Evolutionary conservation across 1,140 invertebrate species (phyloP).

Genomic region (Drosophila kanapiae): DNA sequence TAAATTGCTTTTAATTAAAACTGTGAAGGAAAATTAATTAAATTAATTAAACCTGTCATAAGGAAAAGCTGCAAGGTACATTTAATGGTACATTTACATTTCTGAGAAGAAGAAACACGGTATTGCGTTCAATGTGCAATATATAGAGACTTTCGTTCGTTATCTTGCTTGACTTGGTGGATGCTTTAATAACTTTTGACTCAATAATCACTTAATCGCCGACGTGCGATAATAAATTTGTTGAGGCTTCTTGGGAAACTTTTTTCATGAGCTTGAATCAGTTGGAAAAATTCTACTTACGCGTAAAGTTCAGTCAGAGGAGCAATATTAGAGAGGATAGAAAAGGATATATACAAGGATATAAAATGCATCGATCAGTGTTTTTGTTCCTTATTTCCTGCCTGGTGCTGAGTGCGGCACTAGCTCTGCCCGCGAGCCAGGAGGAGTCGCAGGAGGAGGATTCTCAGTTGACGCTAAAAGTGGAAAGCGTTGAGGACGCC

Average conservation of each 20-base stretch:
- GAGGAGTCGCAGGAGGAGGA: background rate
- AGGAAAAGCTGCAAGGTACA: too few species aligned
- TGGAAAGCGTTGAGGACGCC: background rate
- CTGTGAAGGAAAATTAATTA: too few species aligned
- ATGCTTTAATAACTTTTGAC: slow-evolving; percentile 32
- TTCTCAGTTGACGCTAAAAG: background rate
- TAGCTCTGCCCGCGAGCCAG: background rate
- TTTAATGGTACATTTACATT: too few species aligned
- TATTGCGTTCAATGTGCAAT: slow-evolving; percentile 5
- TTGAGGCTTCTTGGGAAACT: slow-evolving; percentile 17
- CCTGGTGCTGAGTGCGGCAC: slow-evolving; percentile 12
- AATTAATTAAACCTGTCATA: too few species aligned
- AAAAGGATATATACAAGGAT: background rate
- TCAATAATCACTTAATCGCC: slow-evolving; percentile 29
- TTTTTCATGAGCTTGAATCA: background rate
- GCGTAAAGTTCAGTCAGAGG: background rate
- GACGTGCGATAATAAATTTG: slow-evolving; percentile 15
- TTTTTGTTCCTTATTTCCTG: slow-evolving; percentile 11
- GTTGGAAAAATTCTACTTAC: slow-evolving; percentile 4
- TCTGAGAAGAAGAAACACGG: too few species aligned
- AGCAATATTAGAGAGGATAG: background rate
- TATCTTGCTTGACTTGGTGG: slow-evolving; percentile 23
- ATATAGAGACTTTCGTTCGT: background rate
- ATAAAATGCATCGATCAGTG: slow-evolving; percentile 10
- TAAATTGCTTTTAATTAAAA: too few species aligned